These are phyloP conservation scores for Drosophila diplacantha DNA, from an alignment of 2,888 invertebrate species.

Conservation along the genomic window DNA sequence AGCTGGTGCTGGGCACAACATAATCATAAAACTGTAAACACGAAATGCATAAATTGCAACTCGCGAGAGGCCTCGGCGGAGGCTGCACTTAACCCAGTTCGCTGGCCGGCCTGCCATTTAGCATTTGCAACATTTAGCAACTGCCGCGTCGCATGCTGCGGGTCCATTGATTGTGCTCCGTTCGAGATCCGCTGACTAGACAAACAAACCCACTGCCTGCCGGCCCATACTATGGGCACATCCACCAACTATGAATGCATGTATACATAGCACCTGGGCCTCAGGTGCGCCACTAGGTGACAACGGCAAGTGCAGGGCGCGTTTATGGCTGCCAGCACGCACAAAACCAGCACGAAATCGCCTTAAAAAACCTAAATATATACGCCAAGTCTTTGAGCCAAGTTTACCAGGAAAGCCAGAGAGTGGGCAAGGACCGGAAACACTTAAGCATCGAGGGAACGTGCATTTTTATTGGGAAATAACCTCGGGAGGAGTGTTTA, in stretches of 20 bases:
- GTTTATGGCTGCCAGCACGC: constrained; percentile 25
- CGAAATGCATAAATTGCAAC: constrained; percentile 51
- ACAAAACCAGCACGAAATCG: constrained; percentile 21
- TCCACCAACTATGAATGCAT: neutral
- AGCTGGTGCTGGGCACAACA: constrained; percentile 41
- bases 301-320: constrained; percentile 35
- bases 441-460: neutral
- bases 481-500: neutral
- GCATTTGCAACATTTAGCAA: constrained; percentile 32
- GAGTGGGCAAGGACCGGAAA: neutral
- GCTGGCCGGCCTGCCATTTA: constrained; percentile 38
- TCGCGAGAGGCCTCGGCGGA: constrained; percentile 35
- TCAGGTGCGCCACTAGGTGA: constrained; percentile 31
- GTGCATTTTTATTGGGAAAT: neutral
- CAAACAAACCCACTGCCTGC: constrained; percentile 33
- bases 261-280: constrained; percentile 12
- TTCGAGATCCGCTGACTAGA: constrained; percentile 44
- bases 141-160: constrained; percentile 54
- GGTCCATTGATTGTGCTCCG: constrained; percentile 53
- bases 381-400: neutral
- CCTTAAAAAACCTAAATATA: constrained; percentile 5
- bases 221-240: constrained; percentile 6
- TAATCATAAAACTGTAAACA: constrained; percentile 53
- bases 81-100: constrained; percentile 62
- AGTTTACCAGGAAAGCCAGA: constrained; percentile 4